Evolutionary conservation across 2,797 vertebrate genomes (phyloP).

Genomic region (Lagocephalus sceleratus): DNA sequence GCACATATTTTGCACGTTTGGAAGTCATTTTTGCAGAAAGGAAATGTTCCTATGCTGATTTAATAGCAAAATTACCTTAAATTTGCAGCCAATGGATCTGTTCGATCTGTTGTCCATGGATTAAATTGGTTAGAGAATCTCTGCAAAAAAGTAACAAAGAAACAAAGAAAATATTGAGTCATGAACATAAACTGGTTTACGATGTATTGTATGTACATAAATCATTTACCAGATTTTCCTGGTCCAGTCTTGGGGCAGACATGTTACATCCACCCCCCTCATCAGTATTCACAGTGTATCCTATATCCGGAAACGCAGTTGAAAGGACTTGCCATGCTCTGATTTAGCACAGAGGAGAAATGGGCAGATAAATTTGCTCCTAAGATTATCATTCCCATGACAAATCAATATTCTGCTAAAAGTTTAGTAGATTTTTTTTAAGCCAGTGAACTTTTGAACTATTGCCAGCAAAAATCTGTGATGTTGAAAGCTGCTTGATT

Average conservation of each 20-base stretch:
- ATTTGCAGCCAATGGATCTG: conserved; percentile 19
- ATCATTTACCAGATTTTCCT: background rate
- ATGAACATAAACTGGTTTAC: no score
- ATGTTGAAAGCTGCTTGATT: conserved; percentile 18
- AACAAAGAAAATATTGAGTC: no score
- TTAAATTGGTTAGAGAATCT: no score
- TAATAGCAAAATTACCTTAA: conserved; percentile 11
- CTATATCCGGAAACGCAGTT: conserved; percentile 45
- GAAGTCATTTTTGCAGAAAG: no score
- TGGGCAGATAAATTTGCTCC: conserved; percentile 51
- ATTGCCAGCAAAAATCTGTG: conserved; percentile 14
- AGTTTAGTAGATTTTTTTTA: conserved; percentile 19
- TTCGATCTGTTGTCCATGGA: no score
- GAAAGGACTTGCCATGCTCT: conserved; percentile 46
- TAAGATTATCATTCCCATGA: conserved; percentile 46
- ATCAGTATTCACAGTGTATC: conserved; percentile 52
- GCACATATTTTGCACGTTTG: no score
- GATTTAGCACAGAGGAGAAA: conserved; percentile 52
- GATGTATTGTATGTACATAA: no score
- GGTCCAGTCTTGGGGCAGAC: conserved; percentile 17
- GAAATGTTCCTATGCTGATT: background rate
- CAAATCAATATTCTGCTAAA: conserved; percentile 52
- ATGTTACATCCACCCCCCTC: conserved; percentile 13
- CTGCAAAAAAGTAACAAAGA: no score
- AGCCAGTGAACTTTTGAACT: conserved; percentile 45